A percentile compares a stretch with the other conserved stretches of the same genome.
Evolutionary conservation across 2,888 invertebrate genomes (phyloP).

Genomic region (Dryococelus australis): DNA sequence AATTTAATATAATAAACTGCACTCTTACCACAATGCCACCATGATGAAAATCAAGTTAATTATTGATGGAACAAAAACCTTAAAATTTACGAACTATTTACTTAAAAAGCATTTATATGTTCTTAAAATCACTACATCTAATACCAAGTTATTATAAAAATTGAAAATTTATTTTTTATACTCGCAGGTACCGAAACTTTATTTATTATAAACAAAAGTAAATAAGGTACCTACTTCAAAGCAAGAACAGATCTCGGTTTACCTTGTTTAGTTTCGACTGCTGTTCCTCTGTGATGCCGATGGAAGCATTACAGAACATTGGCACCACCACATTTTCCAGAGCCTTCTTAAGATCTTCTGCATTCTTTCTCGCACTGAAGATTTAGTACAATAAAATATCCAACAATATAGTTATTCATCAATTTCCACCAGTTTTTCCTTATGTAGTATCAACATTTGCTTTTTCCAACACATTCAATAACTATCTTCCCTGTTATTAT

Average conservation of each 20-base stretch:
- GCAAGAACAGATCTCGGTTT: conserved; percentile 3
- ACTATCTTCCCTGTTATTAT: conserved; percentile 1
- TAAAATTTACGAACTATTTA: neutral
- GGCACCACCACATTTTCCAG: conserved; percentile 96
- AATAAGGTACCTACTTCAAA: conserved; percentile 25
- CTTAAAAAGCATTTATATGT: too few relatives aligned
- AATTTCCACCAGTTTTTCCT: conserved; percentile 28
- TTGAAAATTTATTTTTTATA: neutral
- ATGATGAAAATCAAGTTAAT: neutral
- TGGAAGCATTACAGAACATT: conserved; percentile 90
- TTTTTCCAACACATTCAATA: conserved; percentile 27
- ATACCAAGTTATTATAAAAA: neutral
- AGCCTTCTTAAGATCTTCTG: conserved; percentile 90
- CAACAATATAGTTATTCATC: conserved; percentile 30
- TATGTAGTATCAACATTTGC: conserved; percentile 28
- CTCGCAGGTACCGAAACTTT: neutral
- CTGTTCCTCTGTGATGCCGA: conserved; percentile 83
- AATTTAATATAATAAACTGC: neutral
- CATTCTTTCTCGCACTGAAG: conserved; percentile 93
- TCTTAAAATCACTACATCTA: too few relatives aligned
- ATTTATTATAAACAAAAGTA: neutral
- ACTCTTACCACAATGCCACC: neutral
- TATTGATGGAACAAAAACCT: neutral
- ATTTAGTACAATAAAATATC: conserved; percentile 41
- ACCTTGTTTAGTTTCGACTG: conserved; percentile 88